Conservation (phyloP, 1,140 invertebrate species). For the Psix sp. region DNA sequence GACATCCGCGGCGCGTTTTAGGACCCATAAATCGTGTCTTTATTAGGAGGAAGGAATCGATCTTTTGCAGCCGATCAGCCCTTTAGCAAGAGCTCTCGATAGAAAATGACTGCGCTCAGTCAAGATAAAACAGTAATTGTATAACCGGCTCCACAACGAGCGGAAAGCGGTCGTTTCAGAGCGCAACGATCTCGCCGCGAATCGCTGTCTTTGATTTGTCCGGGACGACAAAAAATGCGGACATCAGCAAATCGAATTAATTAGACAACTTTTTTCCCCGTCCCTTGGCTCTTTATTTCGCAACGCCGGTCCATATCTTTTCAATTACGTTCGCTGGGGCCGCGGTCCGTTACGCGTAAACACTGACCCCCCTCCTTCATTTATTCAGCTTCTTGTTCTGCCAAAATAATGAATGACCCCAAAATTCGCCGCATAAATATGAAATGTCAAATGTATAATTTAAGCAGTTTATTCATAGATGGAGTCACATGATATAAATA, state of each 20-base stretch:
- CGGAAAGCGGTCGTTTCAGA: slow-evolving; percentile 47
- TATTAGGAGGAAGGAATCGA: slow-evolving; percentile 60
- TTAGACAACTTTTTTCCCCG: slow-evolving; percentile 33
- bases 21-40: slow-evolving; percentile 57
- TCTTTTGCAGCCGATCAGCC: slow-evolving; percentile 49
- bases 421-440: too few relatives aligned
- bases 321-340: slow-evolving; percentile 49
- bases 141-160: slow-evolving; percentile 52
- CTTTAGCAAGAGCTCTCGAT: slow-evolving; percentile 42
- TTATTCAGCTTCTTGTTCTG: too few relatives aligned
- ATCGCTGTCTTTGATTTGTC: slow-evolving; percentile 58
- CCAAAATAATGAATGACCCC: too few relatives aligned
- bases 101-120: slow-evolving; percentile 45
- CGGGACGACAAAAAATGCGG: slow-evolving; percentile 55
- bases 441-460: too few relatives aligned
- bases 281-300: slow-evolving; percentile 29
- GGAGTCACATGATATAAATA: too few relatives aligned
- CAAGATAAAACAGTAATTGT: slow-evolving; percentile 56
- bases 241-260: slow-evolving; percentile 56
- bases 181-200: slow-evolving; percentile 29
- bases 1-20: slow-evolving; percentile 17
- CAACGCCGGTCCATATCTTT: slow-evolving; percentile 22
- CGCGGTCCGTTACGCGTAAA: slow-evolving; percentile 24
- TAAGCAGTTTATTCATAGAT: too few relatives aligned
- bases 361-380: slow-evolving; percentile 20